A percentile compares a stretch with the other conserved stretches of the same genome.
These are phyloP conservation scores for Morpho achilles DNA, from an alignment of 2,888 invertebrate genomes.

Conservation along the genomic window DNA sequence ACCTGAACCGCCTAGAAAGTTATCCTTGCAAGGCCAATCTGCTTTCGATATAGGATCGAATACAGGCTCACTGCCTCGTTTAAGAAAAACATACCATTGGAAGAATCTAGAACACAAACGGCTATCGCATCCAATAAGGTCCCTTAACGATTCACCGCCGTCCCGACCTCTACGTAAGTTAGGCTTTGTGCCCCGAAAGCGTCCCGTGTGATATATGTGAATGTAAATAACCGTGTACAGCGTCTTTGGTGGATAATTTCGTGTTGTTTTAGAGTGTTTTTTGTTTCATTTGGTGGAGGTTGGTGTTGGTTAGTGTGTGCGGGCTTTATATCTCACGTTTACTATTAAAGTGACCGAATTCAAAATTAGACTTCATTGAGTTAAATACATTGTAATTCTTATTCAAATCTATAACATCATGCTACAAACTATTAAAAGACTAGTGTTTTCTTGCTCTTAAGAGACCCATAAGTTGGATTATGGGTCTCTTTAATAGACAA, in stretches of 20 bases:
- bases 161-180: slow-evolving; percentile 68
- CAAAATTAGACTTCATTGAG: too few species aligned
- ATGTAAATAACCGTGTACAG: slow-evolving; percentile 54
- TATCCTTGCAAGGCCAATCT: slow-evolving; percentile 55
- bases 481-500: too few species aligned
- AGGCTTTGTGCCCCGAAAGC: slow-evolving; percentile 48
- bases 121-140: slow-evolving; percentile 64
- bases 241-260: slow-evolving; percentile 30
- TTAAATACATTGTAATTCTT: too few species aligned
- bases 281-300: slow-evolving; percentile 28
- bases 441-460: too few species aligned
- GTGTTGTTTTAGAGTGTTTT: slow-evolving; percentile 26
- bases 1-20: slow-evolving; percentile 43
- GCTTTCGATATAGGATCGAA: slow-evolving; percentile 40
- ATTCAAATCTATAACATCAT: too few species aligned
- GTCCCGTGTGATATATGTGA: slow-evolving; percentile 36
- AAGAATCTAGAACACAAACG: slow-evolving; percentile 70
- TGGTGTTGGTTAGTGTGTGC: slow-evolving; percentile 18
- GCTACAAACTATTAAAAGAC: too few species aligned
- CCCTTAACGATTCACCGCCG: slow-evolving; percentile 57
- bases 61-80: slow-evolving; percentile 57
- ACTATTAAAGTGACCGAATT: too few species aligned
- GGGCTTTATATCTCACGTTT: background rate
- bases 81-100: slow-evolving; percentile 61
- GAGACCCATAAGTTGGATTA: too few species aligned